A percentile compares a stretch with the other conserved stretches of the same genome.
phyloP scores from a whole-genome alignment of 2,888 invertebrate species.

The Latrodectus hesperus region DNA sequence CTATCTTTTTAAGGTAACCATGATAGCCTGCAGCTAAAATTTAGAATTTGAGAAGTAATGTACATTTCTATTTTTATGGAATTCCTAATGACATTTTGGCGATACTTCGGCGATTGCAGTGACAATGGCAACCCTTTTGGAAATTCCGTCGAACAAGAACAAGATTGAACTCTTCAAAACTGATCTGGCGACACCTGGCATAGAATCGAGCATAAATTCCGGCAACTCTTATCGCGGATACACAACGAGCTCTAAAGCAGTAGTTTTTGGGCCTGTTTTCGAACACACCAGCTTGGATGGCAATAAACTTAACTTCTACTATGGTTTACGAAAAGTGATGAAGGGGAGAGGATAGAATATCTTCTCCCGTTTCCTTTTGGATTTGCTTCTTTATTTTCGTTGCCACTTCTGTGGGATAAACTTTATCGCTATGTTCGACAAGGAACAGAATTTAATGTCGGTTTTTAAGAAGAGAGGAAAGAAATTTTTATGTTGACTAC shows the following conservation, averaged over 20 bases:
- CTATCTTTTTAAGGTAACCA: too few relatives aligned
- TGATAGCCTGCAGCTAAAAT: too few relatives aligned
- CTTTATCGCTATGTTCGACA: slow-evolving; percentile 58
- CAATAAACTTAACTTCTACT: slow-evolving; percentile 41
- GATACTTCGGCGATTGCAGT: slow-evolving; percentile 10
- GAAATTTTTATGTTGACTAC: slow-evolving; percentile 34
- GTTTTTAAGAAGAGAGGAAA: slow-evolving; percentile 31
- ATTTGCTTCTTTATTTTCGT: slow-evolving; percentile 21
- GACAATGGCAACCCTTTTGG: slow-evolving; percentile 33
- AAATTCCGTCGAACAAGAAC: slow-evolving; percentile 34
- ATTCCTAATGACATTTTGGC: slow-evolving; percentile 7
- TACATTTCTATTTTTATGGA: background rate
- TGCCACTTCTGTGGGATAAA: slow-evolving; percentile 51
- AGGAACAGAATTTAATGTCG: slow-evolving; percentile 57
- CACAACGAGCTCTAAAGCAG: slow-evolving; percentile 50
- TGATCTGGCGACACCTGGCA: slow-evolving; percentile 58
- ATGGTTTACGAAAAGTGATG: slow-evolving; percentile 48
- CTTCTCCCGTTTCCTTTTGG: background rate
- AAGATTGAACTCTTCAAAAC: slow-evolving; percentile 55
- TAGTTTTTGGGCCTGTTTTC: slow-evolving; percentile 37
- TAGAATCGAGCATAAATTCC: slow-evolving; percentile 48
- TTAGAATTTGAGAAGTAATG: too few relatives aligned
- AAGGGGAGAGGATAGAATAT: background rate
- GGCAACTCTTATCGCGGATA: slow-evolving; percentile 43
- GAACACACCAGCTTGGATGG: slow-evolving; percentile 44